Evolutionary conservation across 2,113 vertebrate species (phyloP), one percentile per base, ranked within the genome.

Genomic region (Perca flavescens): DNA sequence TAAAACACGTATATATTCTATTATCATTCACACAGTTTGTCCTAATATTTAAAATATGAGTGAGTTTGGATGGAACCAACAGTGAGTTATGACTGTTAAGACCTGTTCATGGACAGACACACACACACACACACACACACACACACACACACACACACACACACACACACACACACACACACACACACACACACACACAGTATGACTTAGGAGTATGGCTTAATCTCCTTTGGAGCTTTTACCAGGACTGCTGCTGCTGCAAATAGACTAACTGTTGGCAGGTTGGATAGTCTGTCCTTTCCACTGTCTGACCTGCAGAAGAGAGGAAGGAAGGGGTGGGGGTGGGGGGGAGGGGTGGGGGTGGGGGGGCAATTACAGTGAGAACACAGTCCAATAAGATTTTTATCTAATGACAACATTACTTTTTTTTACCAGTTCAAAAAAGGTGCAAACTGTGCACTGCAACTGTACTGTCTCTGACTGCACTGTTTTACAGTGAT

Each of bases 181-280:
- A 77, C 82, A 73, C 64, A 50, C 68, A 63, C 28, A 58, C 80
- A 54, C 56, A 54, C 60, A 71, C 52, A 67, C 5, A 62, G 76
- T 21, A 67, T 68, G 74, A 80, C 1, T 84, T 82, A 85, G 83
- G 78, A 85, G 76, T 61, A n/a, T 57, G 40, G 74, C 76, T 66
- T 94, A 93, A 94, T 93, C 93, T 92, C 73, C 88, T 94, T 91
- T 93, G 81, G 69, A 63, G 86, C 82, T 91, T 85, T 92, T 89
- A 90, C 65, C 80, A 79, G 86, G 84, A 72, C 84, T 86, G 87
- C 82, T 72, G 85, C 80, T 92, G 80, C 89, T 87, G 82, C 86
- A 91, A 93, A 91, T 91, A 94, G 91, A 77, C 79, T 71, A 52
- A 84, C 67, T 84, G 85, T 84, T 80, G 82, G 77, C 80, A 88